Evolutionary conservation across 2,113 vertebrate species (phyloP).

Genomic region (Chaenogobius annularis): DNA sequence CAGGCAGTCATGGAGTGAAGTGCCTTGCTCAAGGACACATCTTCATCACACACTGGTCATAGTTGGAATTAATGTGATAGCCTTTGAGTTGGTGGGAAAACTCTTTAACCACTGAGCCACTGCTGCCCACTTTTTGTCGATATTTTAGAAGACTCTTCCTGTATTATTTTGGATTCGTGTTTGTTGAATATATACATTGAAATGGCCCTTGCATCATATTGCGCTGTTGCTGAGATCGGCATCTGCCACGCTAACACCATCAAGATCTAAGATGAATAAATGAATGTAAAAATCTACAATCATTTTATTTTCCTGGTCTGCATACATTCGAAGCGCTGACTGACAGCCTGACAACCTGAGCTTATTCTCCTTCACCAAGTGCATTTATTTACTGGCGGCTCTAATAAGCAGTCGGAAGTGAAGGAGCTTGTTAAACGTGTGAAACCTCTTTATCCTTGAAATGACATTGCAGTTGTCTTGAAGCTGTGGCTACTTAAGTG

Average conservation of each 20-base stretch:
- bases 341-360: background rate
- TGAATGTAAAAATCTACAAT: background rate
- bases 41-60: no score
- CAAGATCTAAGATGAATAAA: background rate
- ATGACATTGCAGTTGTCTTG: slow-evolving; percentile 3
- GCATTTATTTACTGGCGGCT: slow-evolving; percentile 1
- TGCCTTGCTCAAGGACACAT: no score
- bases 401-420: background rate
- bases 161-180: background rate
- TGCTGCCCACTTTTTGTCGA: no score
- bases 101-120: no score
- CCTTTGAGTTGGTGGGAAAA: no score
- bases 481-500: slow-evolving; percentile 6
- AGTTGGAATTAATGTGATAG: no score
- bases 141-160: background rate
- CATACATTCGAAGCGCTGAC: background rate
- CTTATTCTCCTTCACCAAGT: background rate
- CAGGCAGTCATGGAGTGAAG: no score
- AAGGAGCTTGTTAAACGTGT: slow-evolving; percentile 2
- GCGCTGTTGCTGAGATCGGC: background rate
- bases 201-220: background rate
- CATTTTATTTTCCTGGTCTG: background rate
- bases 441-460: background rate
- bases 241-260: background rate
- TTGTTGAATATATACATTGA: background rate